Evolutionary conservation across 2,888 invertebrate genomes (phyloP), one percentile per base, ranked within the genome.

Genomic region (Temnothorax unifasciatus): DNA sequence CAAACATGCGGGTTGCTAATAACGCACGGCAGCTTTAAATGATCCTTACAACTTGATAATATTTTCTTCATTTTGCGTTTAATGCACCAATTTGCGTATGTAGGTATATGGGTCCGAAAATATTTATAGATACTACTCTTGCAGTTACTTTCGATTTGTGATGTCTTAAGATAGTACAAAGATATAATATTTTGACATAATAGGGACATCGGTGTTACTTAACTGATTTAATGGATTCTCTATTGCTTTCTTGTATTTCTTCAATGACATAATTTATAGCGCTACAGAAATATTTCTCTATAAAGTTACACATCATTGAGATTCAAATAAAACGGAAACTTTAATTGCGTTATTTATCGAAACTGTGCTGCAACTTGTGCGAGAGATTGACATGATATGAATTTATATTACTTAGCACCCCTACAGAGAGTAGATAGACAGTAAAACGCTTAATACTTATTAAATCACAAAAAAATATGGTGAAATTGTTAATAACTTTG

Each of bases 71-170:
- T 38, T 18, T 13, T 59, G 47, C 34, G 18, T 47, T 61, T 81
- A 59, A 73, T 47, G 41, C 21, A 38, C 18, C 52, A 59, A 47
- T 69, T 68, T 79, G 5, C 34, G 57, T 59, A 79, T 79, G 21
- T 79, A 63, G 73, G 73, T 81, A 81, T 73, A 50, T 81, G 34
- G 59, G 74, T 81, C 15, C 13, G 13, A 54, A 81, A 57, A 57
- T 77, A 69, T 59, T 47, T 81, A 47, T 50, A 18, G 0, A 29
- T 21, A 8, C 38, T 50, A 1, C 4, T 57, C 3, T n/a, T 34
- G 6, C 9, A 15, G 21, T 79, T 57, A 50, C 38, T 71, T 71
- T 79, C 21, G 6, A 57, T 34, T 47, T 21, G 21, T 41, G n/a
- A 34, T 21, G 15, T 34, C 34, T 34, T 13, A 38, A 77, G n/a